These are phyloP conservation scores for Actenoides lindsayi DNA, from an alignment of 2,113 vertebrate species.

Conservation along the genomic window DNA sequence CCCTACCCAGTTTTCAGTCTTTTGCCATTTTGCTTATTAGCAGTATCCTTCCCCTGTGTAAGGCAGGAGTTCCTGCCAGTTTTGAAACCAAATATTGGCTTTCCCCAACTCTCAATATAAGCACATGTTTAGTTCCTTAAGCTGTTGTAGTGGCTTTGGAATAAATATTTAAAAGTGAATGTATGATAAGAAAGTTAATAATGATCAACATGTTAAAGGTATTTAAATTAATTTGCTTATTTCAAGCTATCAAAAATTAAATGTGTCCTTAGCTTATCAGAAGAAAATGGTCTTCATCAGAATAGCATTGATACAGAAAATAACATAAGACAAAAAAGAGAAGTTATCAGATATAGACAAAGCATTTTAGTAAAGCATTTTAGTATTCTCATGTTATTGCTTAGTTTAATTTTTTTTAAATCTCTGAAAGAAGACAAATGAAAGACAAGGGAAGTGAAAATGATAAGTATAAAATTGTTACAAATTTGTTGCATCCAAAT, in stretches of 20 bases:
- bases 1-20: neutral
- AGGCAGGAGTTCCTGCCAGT: neutral
- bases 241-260: neutral
- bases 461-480: neutral
- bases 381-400: neutral
- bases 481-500: neutral
- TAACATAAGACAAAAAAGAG: neutral
- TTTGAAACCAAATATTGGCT: neutral
- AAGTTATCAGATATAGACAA: slow-evolving; percentile 10
- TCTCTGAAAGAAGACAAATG: neutral
- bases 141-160: neutral
- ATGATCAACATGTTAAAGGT: neutral
- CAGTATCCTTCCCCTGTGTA: neutral
- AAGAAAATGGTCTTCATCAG: neutral
- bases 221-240: neutral
- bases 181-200: neutral
- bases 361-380: neutral
- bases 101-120: neutral
- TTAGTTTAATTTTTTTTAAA: slow-evolving; percentile 4
- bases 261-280: slow-evolving; percentile 6
- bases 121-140: neutral
- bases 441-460: slow-evolving; percentile 37
- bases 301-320: neutral
- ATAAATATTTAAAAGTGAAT: neutral
- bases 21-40: neutral